phyloP scores from a whole-genome alignment of 92 coral and sea anemone species.

The Zoanthus sociatus region DNA sequence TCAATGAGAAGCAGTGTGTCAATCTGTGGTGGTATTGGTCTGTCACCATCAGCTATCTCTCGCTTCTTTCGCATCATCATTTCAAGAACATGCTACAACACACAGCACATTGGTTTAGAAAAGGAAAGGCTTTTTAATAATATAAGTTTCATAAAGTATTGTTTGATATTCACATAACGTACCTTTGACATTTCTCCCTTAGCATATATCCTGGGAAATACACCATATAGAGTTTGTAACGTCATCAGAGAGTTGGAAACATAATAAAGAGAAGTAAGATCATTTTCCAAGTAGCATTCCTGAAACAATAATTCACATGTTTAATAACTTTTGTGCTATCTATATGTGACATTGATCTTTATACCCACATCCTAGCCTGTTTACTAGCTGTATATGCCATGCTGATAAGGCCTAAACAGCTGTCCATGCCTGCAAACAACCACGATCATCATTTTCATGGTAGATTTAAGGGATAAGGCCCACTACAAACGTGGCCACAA shows the following conservation, averaged over 20 bases:
- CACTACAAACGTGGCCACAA: no score
- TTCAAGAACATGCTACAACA: slow-evolving; percentile 82
- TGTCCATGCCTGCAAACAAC: no score
- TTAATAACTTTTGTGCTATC: no score
- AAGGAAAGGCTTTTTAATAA: no score
- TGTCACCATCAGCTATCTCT: slow-evolving; percentile 88
- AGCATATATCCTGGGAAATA: slow-evolving; percentile 91
- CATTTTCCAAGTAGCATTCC: slow-evolving; percentile 97
- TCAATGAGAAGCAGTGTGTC: slow-evolving; percentile 89
- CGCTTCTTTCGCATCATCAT: slow-evolving; percentile 96
- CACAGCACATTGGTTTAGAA: background rate
- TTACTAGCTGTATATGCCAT: no score
- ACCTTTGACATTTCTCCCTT: slow-evolving; percentile 99
- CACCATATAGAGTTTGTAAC: slow-evolving; percentile 90
- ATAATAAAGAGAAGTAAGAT: slow-evolving; percentile 89
- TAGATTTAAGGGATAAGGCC: no score
- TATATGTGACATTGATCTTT: no score
- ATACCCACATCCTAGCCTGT: no score
- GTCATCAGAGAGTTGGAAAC: slow-evolving; percentile 99
- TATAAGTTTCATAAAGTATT: no score
- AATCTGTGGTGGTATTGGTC: slow-evolving; percentile 92
- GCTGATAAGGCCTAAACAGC: no score
- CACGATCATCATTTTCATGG: no score
- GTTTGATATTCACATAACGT: background rate
- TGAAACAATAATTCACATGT: slow-evolving; percentile 10